phyloP scores from a whole-genome alignment of 2,888 invertebrate species.

The Rhorus exstirpatorius region DNA sequence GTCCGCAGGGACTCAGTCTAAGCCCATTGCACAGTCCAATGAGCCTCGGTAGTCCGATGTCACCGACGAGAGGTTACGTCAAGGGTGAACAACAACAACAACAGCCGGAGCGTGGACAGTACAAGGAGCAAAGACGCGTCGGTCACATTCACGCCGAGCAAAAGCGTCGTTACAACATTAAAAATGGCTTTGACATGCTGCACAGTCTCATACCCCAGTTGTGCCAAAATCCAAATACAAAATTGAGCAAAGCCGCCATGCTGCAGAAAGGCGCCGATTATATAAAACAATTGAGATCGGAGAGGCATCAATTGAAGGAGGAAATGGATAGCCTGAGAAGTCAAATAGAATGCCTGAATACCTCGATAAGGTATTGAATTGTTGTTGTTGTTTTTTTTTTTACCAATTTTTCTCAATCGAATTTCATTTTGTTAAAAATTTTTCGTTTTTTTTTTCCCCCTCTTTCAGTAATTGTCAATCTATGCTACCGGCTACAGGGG shows the following conservation, averaged over 20 bases:
- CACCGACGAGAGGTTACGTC: constrained; percentile 87
- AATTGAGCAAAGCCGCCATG: constrained; percentile 98
- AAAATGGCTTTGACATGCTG: constrained; percentile 97
- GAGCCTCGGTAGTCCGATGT: constrained; percentile 88
- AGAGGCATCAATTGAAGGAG: constrained; percentile 94
- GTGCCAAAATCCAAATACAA: constrained; percentile 95
- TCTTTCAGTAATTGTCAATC: constrained; percentile 94
- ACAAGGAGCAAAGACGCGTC: constrained; percentile 91
- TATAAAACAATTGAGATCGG: constrained; percentile 94
- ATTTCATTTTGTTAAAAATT: too few species aligned
- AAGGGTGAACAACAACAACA: constrained; percentile 86
- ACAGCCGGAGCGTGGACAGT: constrained; percentile 86
- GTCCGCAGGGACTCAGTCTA: constrained; percentile 84
- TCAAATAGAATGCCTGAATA: constrained; percentile 96
- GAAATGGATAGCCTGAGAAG: constrained; percentile 95
- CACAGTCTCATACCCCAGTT: constrained; percentile 97
- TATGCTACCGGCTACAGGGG: constrained; percentile 97
- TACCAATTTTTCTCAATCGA: too few species aligned
- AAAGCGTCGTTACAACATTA: constrained; percentile 97
- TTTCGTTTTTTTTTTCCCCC: too few species aligned
- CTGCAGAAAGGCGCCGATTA: constrained; percentile 98
- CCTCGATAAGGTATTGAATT: constrained; percentile 92
- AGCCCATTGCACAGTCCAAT: constrained; percentile 87
- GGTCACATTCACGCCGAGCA: constrained; percentile 98
- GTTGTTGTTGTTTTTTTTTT: constrained; percentile 73